phyloP scores from a whole-genome alignment of 2,888 invertebrate genomes.

The Lysandra bellargus region DNA sequence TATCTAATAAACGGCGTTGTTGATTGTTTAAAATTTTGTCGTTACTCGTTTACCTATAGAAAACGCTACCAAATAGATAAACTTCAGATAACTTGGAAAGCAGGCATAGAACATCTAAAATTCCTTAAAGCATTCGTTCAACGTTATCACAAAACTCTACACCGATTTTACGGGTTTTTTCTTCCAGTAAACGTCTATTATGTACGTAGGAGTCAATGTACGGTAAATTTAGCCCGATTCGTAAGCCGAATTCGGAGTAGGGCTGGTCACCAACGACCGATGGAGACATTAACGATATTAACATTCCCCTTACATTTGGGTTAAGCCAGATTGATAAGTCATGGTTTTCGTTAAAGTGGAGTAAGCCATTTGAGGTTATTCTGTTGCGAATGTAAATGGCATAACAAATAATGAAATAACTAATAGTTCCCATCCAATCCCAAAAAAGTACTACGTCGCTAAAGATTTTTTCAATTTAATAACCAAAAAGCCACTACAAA shows the following conservation, averaged over 20 bases:
- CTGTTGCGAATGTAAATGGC: too few relatives aligned
- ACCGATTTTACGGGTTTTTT: neutral
- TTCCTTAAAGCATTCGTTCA: neutral
- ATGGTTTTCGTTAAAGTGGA: neutral
- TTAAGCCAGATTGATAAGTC: neutral
- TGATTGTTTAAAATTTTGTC: neutral
- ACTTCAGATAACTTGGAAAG: neutral
- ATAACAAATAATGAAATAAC: too few relatives aligned
- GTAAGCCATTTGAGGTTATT: too few relatives aligned
- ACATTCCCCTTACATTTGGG: slow-evolving; percentile 2
- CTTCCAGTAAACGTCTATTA: neutral
- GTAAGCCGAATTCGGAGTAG: slow-evolving; percentile 4
- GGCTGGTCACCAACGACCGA: slow-evolving; percentile 3
- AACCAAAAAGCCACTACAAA: neutral
- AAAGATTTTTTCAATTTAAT: too few relatives aligned
- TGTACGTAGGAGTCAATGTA: neutral
- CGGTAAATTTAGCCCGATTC: slow-evolving; percentile 14
- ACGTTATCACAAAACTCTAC: neutral
- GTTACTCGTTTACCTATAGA: neutral
- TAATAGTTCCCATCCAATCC: too few relatives aligned
- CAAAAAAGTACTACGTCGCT: too few relatives aligned
- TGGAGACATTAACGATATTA: slow-evolving; percentile 2
- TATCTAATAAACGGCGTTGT: neutral
- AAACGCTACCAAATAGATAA: neutral
- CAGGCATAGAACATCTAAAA: neutral